These are phyloP conservation scores for Pardalotus punctatus DNA, from an alignment of 2,113 vertebrate species.

Conservation along the genomic window DNA sequence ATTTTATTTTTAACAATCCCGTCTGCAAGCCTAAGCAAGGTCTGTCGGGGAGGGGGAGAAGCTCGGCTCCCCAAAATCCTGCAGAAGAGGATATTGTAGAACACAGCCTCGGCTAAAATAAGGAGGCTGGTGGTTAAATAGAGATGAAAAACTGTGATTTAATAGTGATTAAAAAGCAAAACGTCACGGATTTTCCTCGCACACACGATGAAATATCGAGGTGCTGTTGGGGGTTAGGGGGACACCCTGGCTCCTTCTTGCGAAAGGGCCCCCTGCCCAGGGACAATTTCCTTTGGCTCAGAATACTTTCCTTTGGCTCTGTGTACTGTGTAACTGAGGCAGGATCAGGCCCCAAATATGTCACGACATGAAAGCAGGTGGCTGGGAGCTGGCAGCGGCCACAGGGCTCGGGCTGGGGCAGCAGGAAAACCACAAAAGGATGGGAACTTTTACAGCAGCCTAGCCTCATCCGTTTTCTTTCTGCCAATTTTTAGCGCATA, in stretches of 20 bases:
- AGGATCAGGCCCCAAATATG: neutral
- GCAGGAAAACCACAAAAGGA: neutral
- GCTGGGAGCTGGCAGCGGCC: neutral
- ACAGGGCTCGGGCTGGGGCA: neutral
- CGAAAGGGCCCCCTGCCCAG: neutral
- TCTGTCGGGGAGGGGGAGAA: neutral
- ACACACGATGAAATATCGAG: neutral
- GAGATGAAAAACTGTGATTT: neutral
- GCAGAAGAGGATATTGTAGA: neutral
- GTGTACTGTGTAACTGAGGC: neutral
- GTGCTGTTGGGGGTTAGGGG: neutral
- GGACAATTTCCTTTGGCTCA: neutral
- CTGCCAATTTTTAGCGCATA: neutral
- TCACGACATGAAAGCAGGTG: neutral
- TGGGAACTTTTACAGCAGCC: neutral
- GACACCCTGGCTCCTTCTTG: neutral
- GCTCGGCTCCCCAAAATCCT: neutral
- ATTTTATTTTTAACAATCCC: neutral
- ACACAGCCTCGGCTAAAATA: neutral
- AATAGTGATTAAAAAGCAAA: neutral
- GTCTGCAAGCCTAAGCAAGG: neutral
- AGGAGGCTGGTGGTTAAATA: neutral
- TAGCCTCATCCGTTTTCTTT: neutral
- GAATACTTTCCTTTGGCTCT: too few relatives aligned
- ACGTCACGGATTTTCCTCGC: neutral